Base-by-base conservation (phyloP, 2,797 vertebrate species). In the Pyrocephalus nanus region DNA sequence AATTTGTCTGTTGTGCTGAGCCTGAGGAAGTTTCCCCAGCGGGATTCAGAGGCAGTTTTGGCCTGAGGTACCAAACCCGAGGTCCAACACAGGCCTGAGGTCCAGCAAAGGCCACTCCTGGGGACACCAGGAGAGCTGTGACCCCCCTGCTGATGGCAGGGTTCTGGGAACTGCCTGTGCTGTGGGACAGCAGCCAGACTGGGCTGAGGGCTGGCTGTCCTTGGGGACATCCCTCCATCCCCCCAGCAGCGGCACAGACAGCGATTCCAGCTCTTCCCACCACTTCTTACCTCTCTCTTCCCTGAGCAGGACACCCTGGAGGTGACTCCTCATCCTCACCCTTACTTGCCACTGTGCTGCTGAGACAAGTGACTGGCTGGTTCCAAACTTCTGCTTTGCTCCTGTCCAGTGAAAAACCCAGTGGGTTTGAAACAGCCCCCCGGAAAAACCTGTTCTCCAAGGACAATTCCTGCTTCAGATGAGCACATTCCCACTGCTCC, bases 1-100 rank as follows among this genome's bases (percentile, higher is more conserved):
- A 72, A 77, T 94, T 96, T 92, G 66, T 84, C 78, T 34, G 77
- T 32, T 69, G 4, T 74, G 60, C 55, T 77, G 83, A 85, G 77
- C 55, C 45, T 48, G 14, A 60, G 42, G 71, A 60, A 25, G 27
- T 3, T 3, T 80, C 13, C 34, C 23, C 29, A 22, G 55, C 20
- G 3, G 0, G 48, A 78, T 15, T 26, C 62, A 90, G 80, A 20
- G 61, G 54, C 64, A 89, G 55, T 55, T 84, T 25, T 85, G 78
- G 36, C n/a, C 88, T 38, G 36, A 73, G 32, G 19, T 26, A 26
- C 25, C 48, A 50, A 50, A 26, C 8, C 25, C 8, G 14, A 50
- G 25, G 25, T 50, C 48, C 48, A 26, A 9, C 25, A 26, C 8
- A 9, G 48, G 48, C 48, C 48, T 26, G 25, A 48, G 48, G 25